Evolutionary conservation across 1,140 invertebrate species (phyloP), one percentile per base, ranked within the genome.

Genomic region (Phocides pigmalion): DNA sequence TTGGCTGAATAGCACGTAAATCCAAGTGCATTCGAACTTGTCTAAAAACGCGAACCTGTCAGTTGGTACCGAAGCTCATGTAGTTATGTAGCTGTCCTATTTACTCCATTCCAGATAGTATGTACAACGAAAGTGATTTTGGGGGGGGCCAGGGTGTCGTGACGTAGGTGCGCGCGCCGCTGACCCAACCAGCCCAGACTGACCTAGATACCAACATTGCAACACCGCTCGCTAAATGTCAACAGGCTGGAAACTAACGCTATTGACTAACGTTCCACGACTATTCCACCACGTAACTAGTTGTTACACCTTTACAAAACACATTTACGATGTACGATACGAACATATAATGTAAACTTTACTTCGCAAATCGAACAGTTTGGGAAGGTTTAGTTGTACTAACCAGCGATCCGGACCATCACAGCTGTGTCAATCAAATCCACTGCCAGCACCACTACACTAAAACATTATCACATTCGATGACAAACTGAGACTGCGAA

Each of bases 111-210:
- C 14, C 44, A 6, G 44, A 25, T 3, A 19, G 15, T 20, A 19
- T 6, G 20, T 51, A 37, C 6, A 51, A 68, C 53, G 80, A 84
- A 89, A 89, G 84, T 81, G 84, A 89, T 82, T 65, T 72, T 58
- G 73, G 82, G 73, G 82, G 75, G 71, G 73, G 64, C 46, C 53
- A 68, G 61, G 74, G 79, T 74, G 64, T 66, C 62, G 6, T 82
- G 83, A 84, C 80, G 84, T 86, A 79, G 80, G 59, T 77, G 84
- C 86, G 87, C 81, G 80, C 85, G 83, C 84, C 81, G 16, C 50
- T 66, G 70, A 76, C 74, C 78, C 73, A 65, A 56, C 53, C 63
- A 65, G 53, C 25, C 58, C 50, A 56, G 61, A 19, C n/a, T 89
- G 83, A 88, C 85, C 84, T 67, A 88, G 67, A 76, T 87, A 64